Evolutionary conservation across 2,888 invertebrate species (phyloP), one percentile per base, ranked within the genome.

Genomic region (Philereme vetulata): DNA sequence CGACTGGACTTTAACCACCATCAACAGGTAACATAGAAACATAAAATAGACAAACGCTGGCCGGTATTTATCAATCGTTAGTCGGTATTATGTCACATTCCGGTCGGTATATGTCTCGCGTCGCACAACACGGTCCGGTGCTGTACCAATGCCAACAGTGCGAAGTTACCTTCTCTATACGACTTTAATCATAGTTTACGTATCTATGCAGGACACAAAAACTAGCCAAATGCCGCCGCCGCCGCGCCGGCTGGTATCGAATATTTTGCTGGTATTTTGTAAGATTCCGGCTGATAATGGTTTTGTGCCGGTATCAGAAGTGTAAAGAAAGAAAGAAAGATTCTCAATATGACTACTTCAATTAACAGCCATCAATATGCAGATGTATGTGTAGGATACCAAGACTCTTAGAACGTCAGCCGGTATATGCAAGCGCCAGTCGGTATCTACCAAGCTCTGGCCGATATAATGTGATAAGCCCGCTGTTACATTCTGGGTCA

Each of bases 61-160:
- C 21, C 21, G 21, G 21, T 21, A 21, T 21, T 2, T 21, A 21
- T 21, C 21, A 21, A 21, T 1, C 21, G 21, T 21, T 2, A 21
- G 21, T 21, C 21, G 21, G 21, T 21, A 21, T 21, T 21, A 21
- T 21, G 21, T 78, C 82, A 1, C 88, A 86, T 61, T 80, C 85
- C n/a, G 85, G 87, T 0, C 84, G 89, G 5, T 93, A 93, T 77
- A 90, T 93, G 84, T 87, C 93, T 4, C 95, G 95, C 75, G 87
- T 94, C 57, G 92, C 93, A 47, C 90, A 90, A 51, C 96, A 96
- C 78, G 94, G 94, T 60, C 93, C 93, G 10, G 92, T 94, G 10
- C 84, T 87, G 52, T 95, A 93, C 77, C 93, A 93, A 71, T 96
- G 95, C 80, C 79, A 66, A 1, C 81, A 88, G 57, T 95, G 95